Evolutionary conservation across 2,797 vertebrate species (phyloP), one percentile per base, ranked within the genome.

Genomic region (Pangasius macronema): DNA sequence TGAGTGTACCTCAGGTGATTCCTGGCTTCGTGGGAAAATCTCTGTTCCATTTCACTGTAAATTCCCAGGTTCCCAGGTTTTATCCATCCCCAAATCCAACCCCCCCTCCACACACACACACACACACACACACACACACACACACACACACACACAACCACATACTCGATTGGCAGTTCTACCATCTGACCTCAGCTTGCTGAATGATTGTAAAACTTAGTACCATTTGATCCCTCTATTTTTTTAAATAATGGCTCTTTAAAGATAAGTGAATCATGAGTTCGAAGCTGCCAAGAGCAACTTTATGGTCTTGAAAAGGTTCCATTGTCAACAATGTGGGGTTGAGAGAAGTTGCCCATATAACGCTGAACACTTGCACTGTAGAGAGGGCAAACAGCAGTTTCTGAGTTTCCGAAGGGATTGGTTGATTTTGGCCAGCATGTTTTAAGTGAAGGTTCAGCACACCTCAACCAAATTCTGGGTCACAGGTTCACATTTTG

Each of bases 21-120:
- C 89, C 86, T 53, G 84, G 70, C 87, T 95, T 95, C 95, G 93
- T 96, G 95, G 95, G 95, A 96, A 96, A 95, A 90, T 95, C 93
- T 93, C 91, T n/a, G 92, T 92, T 94, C 73, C 68, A 82, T 94
- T 95, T 93, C 88, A 91, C 90, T 92, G 81, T 53, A 89, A 91
- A 92, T 95, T 95, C 92, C 92, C 68, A 22, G 88, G 90, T 86
- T 91, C 91, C 92, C 89, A 85, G 89, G 73, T 80, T 87, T 61
- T 75, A 85, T 81, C 11, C 33, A 8, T 11, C n/a, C n/a, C 61
- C 36, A 42, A 79, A 36, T 5, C 55, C 79, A 6, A 22, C 33
- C 20, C 1, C 55, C 57, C 18, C 42, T n/a, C n/a, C n/a, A n/a
- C n/a, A n/a, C n/a, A n/a, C n/a, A n/a, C n/a, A n/a, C n/a, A n/a